phyloP scores from a whole-genome alignment of 1,140 invertebrate species.

The Luehdorfia chinensis region DNA sequence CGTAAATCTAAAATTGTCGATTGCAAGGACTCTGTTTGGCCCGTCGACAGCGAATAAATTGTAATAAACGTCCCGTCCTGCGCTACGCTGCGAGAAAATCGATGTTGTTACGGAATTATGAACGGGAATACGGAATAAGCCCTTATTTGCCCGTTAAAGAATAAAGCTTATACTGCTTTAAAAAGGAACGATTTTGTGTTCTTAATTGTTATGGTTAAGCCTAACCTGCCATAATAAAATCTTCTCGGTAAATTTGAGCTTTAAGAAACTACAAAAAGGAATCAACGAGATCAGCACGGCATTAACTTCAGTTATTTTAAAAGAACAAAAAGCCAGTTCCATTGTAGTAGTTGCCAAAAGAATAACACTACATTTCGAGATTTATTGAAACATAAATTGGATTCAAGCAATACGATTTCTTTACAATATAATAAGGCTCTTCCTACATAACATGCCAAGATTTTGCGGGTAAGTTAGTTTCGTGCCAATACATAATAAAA shows the following conservation, averaged over 20 bases:
- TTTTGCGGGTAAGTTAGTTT: constrained; percentile 29
- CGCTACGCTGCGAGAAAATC: constrained; percentile 19
- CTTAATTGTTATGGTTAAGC: not conserved
- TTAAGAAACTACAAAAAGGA: not conserved
- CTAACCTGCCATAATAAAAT: too few species aligned
- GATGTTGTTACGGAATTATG: constrained; percentile 35
- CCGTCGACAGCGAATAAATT: constrained; percentile 47
- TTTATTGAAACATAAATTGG: constrained; percentile 45
- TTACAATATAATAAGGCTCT: constrained; percentile 35
- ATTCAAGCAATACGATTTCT: constrained; percentile 38
- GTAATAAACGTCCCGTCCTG: constrained; percentile 34
- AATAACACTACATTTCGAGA: constrained; percentile 30
- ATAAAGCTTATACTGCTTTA: constrained; percentile 1
- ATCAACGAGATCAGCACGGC: not conserved
- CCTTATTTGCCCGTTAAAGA: constrained; percentile 28
- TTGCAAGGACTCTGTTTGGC: constrained; percentile 49
- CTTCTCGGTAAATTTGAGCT: too few species aligned
- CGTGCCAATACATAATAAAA: constrained; percentile 36
- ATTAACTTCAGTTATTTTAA: constrained; percentile 2
- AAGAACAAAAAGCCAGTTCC: not conserved
- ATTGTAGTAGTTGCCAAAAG: constrained; percentile 27
- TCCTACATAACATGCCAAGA: constrained; percentile 53
- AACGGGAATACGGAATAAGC: constrained; percentile 44
- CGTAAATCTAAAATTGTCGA: constrained; percentile 58
- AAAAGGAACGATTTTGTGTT: not conserved